Evolutionary conservation across 2,888 invertebrate genomes (phyloP), one percentile per base, ranked within the genome.

Genomic region (Notocelia uddmanniana): DNA sequence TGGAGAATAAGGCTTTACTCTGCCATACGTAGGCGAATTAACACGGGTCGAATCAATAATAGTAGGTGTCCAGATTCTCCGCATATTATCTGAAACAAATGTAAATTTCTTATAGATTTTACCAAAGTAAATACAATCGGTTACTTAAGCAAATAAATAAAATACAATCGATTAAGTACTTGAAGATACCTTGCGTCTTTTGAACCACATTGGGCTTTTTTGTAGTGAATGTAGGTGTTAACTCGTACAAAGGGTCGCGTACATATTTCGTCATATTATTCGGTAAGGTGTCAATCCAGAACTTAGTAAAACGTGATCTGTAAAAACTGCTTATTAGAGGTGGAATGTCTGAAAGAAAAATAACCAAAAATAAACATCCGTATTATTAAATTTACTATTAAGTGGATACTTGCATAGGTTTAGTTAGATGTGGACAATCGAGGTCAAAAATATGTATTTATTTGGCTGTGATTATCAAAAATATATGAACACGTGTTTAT

Each of bases 231-330:
- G 80, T 77, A 1, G 84, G 84, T 2, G 89, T 88, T 68, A 89
- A 92, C 34, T 90, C 90, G 68, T 88, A 88, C 66, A 92, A 64
- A 0, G 93, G 92, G 75, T 93, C 92, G 1, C 89, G 80, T 1
- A 94, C 88, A 78, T 89, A 93, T 76, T 90, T 94, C 79, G 95
- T 95, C 80, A 96, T 93, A 77, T 96, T 95, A 76, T 96, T 95
- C 0, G 98, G 98, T 60, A 98, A 94, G 52, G 95, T 95, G 68
- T 97, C 96, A 77, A 97, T 96, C 98, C 98, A 98, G 82, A 97
- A 97, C 58, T 95, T 95, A 82, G 97, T 96, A 81, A 96, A 96
- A 75, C 96, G 95, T 8, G 96, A 94, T 52, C 98, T 95, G 88
- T 98, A 98, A 77, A 96, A 95, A 74, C 95, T 95, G 71, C 96